Evolutionary conservation across 1,140 invertebrate species (phyloP), one percentile per base, ranked within the genome.

Genomic region (Pissodes strobi): DNA sequence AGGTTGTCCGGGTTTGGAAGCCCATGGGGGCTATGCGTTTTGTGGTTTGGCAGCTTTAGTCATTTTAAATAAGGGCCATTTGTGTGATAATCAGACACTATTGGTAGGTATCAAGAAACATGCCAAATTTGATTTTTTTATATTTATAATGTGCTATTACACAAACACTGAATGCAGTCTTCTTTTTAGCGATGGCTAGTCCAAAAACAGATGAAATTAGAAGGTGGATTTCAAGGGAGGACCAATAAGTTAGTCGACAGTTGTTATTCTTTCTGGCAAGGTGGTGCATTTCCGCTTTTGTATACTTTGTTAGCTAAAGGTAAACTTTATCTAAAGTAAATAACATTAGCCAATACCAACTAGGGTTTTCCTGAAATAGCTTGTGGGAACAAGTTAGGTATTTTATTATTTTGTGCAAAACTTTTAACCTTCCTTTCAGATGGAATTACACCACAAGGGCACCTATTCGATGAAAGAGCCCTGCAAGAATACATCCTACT

Each of bases 201-300:
- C n/a, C 92, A 92, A 69, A 85, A 89, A 62, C 94, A 97, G 80
- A 95, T 95, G 92, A 81, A 82, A 65, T 83, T 90, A 64, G 95
- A 97, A 80, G 95, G 94, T 15, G 94, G 94, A 17, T 97, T 97
- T 74, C 91, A 93, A 83, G 95, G 95, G 1, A 83, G 97, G 72
- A 98, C 97, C 3, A 99, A 99, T 79, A 99, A 99, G 83, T 80
- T 99, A 52, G 97, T 99, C 1, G 97, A 99, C 83, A 91, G 92
- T 5, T 99, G 97, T 81, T 99, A 99, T 78, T 97, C 94, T 2
- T 99, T 98, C 82, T 99, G 97, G 97, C 94, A 97, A 82, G 94
- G 94, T 21, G 95, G 90, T 25, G 85, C 88, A 30, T 94, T 98
- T 77, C 92, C 94, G 34, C 74, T 91, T 45, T 59, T 76, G 19